phyloP scores from a whole-genome alignment of 2,797 vertebrate species.

The Gastrophryne carolinensis region DNA sequence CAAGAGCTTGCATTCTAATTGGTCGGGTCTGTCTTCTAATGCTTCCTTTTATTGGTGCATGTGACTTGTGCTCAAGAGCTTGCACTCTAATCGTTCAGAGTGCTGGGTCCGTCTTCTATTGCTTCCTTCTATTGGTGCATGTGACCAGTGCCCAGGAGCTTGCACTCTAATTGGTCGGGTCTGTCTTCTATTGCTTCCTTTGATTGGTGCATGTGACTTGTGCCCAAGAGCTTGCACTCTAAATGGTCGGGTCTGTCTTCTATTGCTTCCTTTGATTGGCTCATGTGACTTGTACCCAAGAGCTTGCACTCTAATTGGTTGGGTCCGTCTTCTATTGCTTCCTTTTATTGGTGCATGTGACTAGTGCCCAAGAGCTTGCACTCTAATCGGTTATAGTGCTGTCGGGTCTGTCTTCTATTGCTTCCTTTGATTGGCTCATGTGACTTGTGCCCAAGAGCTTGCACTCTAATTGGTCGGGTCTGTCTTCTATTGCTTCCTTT shows the following conservation, averaged over 20 bases:
- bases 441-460: no score
- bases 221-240: no score
- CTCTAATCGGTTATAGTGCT: background rate
- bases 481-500: no score
- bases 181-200: no score
- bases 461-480: no score
- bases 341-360: no score
- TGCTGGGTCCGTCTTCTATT: no score
- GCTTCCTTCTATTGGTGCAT: background rate
- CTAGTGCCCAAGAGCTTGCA: background rate
- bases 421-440: no score
- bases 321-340: background rate
- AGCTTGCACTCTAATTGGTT: background rate
- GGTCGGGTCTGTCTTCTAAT: background rate
- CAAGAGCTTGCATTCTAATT: background rate
- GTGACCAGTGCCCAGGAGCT: background rate
- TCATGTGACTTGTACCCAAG: background rate
- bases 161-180: no score
- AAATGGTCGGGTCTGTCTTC: no score
- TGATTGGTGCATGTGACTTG: no score
- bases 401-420: no score
- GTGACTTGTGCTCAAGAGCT: background rate
- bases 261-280: background rate
- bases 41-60: background rate
- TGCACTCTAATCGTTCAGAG: background rate